These are phyloP conservation scores for Mycogona germanica DNA, from an alignment of 2,888 invertebrate genomes.

Conservation along the genomic window DNA sequence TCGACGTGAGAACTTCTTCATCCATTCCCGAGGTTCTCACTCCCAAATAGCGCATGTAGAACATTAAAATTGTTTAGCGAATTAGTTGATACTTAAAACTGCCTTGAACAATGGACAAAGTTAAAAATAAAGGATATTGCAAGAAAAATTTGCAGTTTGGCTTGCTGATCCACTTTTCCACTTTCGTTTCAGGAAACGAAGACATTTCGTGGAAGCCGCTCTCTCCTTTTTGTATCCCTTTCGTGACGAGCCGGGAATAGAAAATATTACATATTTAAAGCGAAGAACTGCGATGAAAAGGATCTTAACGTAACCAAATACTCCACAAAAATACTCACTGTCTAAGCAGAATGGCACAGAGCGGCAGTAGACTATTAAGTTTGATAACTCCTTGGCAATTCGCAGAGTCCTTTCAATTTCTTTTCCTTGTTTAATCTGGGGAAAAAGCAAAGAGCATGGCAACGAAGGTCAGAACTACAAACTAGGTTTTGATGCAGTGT, in stretches of 20 bases:
- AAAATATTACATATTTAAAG: not conserved
- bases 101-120: too few relatives aligned
- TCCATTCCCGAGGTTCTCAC: too few relatives aligned
- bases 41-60: too few relatives aligned
- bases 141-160: slow-evolving; percentile 34
- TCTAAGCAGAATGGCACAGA: slow-evolving; percentile 70
- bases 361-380: slow-evolving; percentile 90
- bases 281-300: not conserved
- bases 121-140: slow-evolving; percentile 23
- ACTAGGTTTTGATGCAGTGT: too few relatives aligned
- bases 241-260: not conserved
- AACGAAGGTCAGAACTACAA: not conserved
- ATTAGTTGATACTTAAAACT: too few relatives aligned
- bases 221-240: slow-evolving; percentile 9
- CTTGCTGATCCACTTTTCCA: slow-evolving; percentile 76
- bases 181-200: slow-evolving; percentile 92
- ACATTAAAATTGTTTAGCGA: too few relatives aligned
- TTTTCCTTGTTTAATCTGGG: slow-evolving; percentile 33
- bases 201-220: slow-evolving; percentile 81
- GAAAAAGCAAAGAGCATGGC: not conserved
- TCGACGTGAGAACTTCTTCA: too few relatives aligned
- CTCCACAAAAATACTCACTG: slow-evolving; percentile 31
- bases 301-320: not conserved
- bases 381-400: slow-evolving; percentile 94
- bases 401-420: slow-evolving; percentile 81